Conservation (phyloP, 2,113 vertebrate species). For the Alectura lathami region DNA sequence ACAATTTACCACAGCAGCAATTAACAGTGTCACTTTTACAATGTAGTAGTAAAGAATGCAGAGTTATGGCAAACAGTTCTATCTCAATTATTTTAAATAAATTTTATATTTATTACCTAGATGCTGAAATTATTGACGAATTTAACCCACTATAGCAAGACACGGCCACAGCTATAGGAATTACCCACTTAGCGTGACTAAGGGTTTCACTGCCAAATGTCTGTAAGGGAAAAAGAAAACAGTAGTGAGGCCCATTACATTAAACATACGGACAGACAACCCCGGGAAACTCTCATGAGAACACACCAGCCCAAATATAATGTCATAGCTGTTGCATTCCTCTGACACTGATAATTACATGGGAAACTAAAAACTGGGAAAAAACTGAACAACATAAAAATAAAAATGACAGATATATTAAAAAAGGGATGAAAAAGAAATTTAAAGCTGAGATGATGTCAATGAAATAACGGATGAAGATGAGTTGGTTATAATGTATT, state of each 20-base stretch:
- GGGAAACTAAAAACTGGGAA: not conserved
- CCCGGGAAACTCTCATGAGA: not conserved
- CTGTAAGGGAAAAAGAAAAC: constrained; percentile 55
- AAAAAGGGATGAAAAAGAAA: not conserved
- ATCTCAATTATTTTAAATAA: not conserved
- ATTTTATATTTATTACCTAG: constrained; percentile 70
- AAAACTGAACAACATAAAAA: not conserved
- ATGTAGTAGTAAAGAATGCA: not conserved
- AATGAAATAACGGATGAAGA: not conserved
- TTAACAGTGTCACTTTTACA: not conserved
- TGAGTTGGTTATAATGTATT: not conserved
- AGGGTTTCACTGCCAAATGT: constrained; percentile 81
- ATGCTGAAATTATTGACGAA: constrained; percentile 83
- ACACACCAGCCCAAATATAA: not conserved
- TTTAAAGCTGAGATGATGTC: not conserved
- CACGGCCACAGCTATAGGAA: constrained; percentile 83
- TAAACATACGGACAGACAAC: not conserved
- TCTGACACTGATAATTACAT: not conserved
- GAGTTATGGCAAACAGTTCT: not conserved
- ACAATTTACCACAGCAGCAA: not conserved
- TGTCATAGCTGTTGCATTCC: not conserved
- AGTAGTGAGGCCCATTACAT: not conserved
- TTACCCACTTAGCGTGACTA: constrained; percentile 81
- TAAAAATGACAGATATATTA: not conserved
- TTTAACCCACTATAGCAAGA: constrained; percentile 87